Percentiles rank a stretch among this genome's conserved stretches.
phyloP scores from a whole-genome alignment of 1,140 invertebrate species.

The Drosophila littoralis region DNA sequence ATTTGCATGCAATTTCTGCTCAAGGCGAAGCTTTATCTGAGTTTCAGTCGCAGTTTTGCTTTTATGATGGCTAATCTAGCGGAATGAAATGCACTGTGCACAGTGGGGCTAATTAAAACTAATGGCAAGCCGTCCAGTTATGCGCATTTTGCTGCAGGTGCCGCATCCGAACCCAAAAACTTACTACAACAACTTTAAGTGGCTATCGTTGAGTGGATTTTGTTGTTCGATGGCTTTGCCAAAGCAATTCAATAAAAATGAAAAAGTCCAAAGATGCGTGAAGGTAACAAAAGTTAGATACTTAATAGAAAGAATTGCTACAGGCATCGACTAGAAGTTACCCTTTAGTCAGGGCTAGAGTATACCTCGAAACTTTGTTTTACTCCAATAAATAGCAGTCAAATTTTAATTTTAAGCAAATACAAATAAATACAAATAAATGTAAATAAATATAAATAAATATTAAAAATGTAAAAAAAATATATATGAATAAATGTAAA shows the following conservation, averaged over 20 bases:
- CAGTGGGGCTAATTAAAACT: conserved; percentile 69
- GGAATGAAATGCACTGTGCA: conserved; percentile 51
- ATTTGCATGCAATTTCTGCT: conserved; percentile 76
- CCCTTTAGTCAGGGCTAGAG: not conserved
- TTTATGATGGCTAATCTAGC: conserved; percentile 62
- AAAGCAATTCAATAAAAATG: conserved; percentile 65
- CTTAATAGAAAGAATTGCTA: not conserved
- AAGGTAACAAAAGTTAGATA: conserved; percentile 64
- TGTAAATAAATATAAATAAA: too few species aligned
- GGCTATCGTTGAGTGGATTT: conserved; percentile 61
- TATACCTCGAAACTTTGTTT: not conserved
- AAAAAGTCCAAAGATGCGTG: conserved; percentile 36
- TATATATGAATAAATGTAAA: not conserved
- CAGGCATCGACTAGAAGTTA: not conserved
- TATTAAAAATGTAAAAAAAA: not conserved
- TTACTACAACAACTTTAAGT: conserved; percentile 35
- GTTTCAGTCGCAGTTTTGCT: conserved; percentile 33
- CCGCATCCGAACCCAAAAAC: conserved; percentile 22
- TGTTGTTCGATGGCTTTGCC: conserved; percentile 62
- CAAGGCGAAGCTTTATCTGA: conserved; percentile 64
- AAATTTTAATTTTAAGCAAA: too few species aligned
- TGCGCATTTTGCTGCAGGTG: conserved; percentile 26
- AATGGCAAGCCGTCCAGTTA: conserved; percentile 47
- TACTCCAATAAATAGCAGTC: too few species aligned
- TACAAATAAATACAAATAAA: too few species aligned